phyloP scores from a whole-genome alignment of 2,888 invertebrate species.

The Actias luna region DNA sequence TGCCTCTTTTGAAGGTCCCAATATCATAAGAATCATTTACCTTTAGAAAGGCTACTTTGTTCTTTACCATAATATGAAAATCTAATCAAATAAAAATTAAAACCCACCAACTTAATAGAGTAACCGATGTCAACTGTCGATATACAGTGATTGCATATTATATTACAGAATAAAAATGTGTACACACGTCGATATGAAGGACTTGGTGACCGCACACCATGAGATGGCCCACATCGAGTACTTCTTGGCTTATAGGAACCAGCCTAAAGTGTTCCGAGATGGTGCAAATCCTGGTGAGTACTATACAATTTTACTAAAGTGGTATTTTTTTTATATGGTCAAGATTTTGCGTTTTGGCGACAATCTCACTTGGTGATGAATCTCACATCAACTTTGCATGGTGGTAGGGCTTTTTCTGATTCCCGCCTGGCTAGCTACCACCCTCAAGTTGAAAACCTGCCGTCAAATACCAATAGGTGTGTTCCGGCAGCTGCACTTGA shows the following conservation, averaged over 20 bases:
- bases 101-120: neutral
- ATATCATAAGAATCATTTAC: no score
- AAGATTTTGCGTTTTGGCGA: neutral
- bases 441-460: no score
- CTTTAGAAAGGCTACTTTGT: no score
- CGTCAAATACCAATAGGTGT: no score
- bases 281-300: conserved; percentile 94
- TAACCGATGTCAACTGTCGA: neutral
- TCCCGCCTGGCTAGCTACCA: no score
- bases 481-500: no score
- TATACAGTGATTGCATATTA: neutral
- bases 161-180: conserved; percentile 92
- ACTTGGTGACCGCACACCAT: conserved; percentile 93
- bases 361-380: neutral
- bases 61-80: no score
- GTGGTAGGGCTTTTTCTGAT: no score
- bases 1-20: no score
- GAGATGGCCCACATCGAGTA: conserved; percentile 96
- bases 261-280: conserved; percentile 92
- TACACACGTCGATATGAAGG: conserved; percentile 91
- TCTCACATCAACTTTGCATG: no score
- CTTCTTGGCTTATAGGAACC: conserved; percentile 90
- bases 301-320: neutral
- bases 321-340: neutral
- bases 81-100: no score